Evolutionary conservation across 1,140 invertebrate species (phyloP).

Genomic region (Aphis gossypii): DNA sequence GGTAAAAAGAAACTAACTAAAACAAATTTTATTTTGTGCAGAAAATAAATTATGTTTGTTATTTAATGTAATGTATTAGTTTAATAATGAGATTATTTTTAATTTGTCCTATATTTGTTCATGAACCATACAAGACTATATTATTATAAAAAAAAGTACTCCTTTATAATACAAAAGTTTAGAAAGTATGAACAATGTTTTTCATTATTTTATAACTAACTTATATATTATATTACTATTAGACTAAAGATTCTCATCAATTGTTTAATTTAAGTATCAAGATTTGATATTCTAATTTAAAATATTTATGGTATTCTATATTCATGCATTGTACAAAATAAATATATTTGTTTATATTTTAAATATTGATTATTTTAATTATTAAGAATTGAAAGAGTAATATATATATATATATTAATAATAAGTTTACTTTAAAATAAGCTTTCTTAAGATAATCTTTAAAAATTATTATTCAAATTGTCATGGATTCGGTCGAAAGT

Average conservation of each 20-base stretch:
- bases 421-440: background rate
- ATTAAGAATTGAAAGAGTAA: background rate
- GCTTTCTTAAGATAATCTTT: no score
- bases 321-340: background rate
- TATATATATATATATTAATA: background rate
- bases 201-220: background rate
- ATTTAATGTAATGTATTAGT: background rate
- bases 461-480: background rate
- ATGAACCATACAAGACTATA: background rate
- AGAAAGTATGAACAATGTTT: background rate
- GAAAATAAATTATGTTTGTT: background rate
- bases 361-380: background rate
- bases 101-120: background rate
- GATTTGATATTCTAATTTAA: background rate
- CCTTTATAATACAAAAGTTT: background rate
- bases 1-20: background rate
- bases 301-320: background rate
- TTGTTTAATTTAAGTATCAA: background rate
- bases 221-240: background rate
- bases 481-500: background rate
- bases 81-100: no score
- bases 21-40: background rate
- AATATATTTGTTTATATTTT: background rate
- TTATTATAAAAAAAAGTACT: background rate
- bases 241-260: background rate